Base-by-base conservation (phyloP, 2,888 invertebrate species). In the Drosophila setosimentum region DNA sequence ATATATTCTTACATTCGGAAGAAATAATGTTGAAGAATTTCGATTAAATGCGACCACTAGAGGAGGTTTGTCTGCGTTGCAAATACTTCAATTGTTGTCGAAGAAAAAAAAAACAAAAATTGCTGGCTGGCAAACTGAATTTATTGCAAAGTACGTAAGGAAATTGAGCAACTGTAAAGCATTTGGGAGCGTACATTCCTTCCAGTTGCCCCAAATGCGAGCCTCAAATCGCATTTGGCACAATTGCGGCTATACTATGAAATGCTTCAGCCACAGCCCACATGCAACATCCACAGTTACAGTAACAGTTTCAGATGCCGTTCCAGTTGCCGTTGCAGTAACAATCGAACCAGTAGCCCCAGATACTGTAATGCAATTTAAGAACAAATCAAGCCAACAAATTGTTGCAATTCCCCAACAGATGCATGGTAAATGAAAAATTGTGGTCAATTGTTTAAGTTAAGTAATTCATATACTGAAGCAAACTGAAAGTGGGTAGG, bases 361-460 rank as follows among this genome's bases (percentile, higher is more conserved):
- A 72, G 65, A 75, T 87, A 73, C 55, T 24, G 66, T 76, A 89
- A 84, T 87, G 64, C 69, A 83, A 89, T 85, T 85, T 67, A 37
- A 37, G 57, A 77, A 66, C 73, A 76, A 89, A 85, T 89, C 89
- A 84, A 67, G 74, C 66, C 73, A 62, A 72, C 79, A 89, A 85
- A 72, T 89, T 72, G 67, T 64, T 68, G 21, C 69, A 74, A 77
- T 68, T 78, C 50, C 27, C 76, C 11, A 2, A 57, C 68, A 65
- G 63, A 68, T 67, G 51, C 61, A 55, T 40, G 32, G 35, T 40
- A 67, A 82, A 65, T 70, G 48, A 50, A 62, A 72, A 69, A 54
- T 83, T 80, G 62, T 53, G 53, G 54, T 42, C 58, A 51, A 68
- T 72, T 73, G 68, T 69, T 67, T 24, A 3, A 51, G 21, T 30